These are phyloP conservation scores for Thymelicus sylvestris DNA, from an alignment of 2,888 invertebrate genomes.

Conservation along the genomic window DNA sequence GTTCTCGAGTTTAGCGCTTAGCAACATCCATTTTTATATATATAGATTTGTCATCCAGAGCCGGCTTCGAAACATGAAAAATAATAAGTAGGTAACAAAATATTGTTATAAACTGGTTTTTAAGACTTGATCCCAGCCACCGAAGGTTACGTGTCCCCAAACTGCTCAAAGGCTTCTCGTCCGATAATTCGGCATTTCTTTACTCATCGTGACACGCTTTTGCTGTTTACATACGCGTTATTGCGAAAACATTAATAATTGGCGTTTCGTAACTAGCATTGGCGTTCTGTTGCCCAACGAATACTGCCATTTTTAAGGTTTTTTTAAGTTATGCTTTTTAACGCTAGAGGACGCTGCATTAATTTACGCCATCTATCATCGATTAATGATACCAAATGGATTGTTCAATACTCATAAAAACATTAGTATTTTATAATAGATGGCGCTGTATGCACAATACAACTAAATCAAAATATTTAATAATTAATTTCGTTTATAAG, in stretches of 20 bases:
- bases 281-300: conserved; percentile 16
- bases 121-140: no score
- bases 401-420: not conserved
- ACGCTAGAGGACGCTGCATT: conserved; percentile 10
- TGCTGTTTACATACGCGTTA: conserved; percentile 35
- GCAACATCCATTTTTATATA: no score
- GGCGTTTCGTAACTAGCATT: conserved; percentile 34
- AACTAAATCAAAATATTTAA: no score
- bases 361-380: conserved; percentile 5
- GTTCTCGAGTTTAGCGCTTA: no score
- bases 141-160: conserved; percentile 9
- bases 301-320: conserved; percentile 10
- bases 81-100: no score
- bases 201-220: conserved; percentile 41
- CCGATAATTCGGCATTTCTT: conserved; percentile 27
- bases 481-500: no score
- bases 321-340: not conserved
- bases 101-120: no score
- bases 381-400: not conserved
- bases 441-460: not conserved
- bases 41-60: no score
- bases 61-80: no score
- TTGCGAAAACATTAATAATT: conserved; percentile 43
- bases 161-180: not conserved
- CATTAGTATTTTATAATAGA: not conserved